Conservation (phyloP, 2,113 vertebrate genomes). For the Dicerorhinus sumatrensis region DNA sequence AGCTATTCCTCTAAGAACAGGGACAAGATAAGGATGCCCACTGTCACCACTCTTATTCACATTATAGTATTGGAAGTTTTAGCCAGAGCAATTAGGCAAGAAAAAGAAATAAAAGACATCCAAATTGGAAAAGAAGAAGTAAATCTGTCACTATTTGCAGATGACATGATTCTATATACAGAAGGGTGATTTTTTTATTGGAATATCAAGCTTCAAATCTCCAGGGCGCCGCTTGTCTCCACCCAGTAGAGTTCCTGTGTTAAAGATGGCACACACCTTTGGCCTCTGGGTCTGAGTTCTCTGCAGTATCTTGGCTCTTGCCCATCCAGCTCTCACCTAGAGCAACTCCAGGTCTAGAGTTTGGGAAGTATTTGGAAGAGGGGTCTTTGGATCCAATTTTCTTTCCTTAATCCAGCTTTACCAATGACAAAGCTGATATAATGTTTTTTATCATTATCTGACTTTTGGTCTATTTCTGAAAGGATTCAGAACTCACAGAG, state of each 20-base stretch:
- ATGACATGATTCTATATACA: too few species aligned
- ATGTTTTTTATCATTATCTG: not conserved
- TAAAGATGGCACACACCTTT: not conserved
- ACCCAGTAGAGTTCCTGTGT: not conserved
- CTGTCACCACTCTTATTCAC: too few species aligned
- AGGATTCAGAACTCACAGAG: not conserved
- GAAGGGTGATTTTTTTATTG: too few species aligned
- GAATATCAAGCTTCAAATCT: accelerated
- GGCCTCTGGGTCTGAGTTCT: not conserved
- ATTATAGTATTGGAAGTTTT: too few species aligned
- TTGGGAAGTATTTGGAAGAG: not conserved
- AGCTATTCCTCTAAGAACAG: too few species aligned
- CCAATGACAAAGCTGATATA: not conserved
- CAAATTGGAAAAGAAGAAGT: too few species aligned
- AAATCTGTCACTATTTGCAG: too few species aligned
- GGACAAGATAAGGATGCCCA: too few species aligned
- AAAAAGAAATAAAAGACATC: too few species aligned
- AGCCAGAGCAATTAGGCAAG: too few species aligned
- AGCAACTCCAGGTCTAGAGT: not conserved
- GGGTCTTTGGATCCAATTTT: not conserved
- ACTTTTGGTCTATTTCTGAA: slow-evolving; percentile 40
- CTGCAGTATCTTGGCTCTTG: not conserved
- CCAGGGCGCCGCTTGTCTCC: not conserved
- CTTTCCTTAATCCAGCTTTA: not conserved
- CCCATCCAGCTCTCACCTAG: not conserved